Conservation (phyloP, 2,888 invertebrate species). For the Pyrochroa serraticornis region DNA sequence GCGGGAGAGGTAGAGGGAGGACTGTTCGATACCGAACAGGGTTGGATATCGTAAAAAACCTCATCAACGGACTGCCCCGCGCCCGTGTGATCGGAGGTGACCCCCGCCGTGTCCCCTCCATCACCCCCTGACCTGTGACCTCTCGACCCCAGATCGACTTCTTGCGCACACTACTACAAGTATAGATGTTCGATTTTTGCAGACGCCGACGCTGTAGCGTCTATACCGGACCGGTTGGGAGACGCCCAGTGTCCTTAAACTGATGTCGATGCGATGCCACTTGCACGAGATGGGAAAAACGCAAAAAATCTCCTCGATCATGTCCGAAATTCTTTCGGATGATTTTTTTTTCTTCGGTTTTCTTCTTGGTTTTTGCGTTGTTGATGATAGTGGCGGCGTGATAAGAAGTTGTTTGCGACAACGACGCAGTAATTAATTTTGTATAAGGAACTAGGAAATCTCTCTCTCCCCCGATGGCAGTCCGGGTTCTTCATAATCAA, state of each 20-base stretch:
- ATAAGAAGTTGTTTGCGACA: too few relatives aligned
- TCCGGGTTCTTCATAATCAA: too few relatives aligned
- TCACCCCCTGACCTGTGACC: slow-evolving; percentile 29
- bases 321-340: too few relatives aligned
- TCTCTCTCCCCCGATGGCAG: too few relatives aligned
- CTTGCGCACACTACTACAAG: slow-evolving; percentile 53
- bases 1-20: slow-evolving; percentile 20
- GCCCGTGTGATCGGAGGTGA: slow-evolving; percentile 40
- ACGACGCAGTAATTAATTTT: too few relatives aligned
- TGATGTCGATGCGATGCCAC: slow-evolving; percentile 26
- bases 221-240: slow-evolving; percentile 36
- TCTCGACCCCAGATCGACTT: slow-evolving; percentile 40
- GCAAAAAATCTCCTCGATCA: too few relatives aligned
- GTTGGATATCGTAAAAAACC: slow-evolving; percentile 57
- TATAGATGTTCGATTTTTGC: slow-evolving; percentile 59
- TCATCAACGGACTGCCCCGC: slow-evolving; percentile 46
- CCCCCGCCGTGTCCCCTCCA: slow-evolving; percentile 36
- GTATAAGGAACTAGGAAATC: too few relatives aligned
- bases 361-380: too few relatives aligned
- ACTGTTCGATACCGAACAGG: slow-evolving; percentile 51
- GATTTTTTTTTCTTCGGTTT: too few relatives aligned
- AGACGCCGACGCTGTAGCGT: slow-evolving; percentile 52
- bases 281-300: too few relatives aligned
- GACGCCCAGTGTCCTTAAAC: slow-evolving; percentile 38
- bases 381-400: too few relatives aligned